These are phyloP conservation scores for Sphyrna mokarran DNA, from an alignment of 2,113 vertebrate genomes.

Conservation along the genomic window DNA sequence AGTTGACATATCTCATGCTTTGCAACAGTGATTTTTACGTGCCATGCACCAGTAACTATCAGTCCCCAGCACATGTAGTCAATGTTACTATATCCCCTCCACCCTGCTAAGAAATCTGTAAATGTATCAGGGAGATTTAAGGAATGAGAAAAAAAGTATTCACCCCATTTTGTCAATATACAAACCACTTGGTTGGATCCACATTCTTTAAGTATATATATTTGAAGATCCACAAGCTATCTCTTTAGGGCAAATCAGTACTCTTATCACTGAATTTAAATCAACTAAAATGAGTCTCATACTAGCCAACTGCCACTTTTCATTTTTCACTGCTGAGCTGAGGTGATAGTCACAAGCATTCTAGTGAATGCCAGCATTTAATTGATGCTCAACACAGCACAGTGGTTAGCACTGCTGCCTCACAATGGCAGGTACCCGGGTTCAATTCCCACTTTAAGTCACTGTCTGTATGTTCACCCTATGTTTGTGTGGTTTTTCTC, in stretches of 20 bases:
- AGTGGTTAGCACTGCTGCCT: no score
- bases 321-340: background rate
- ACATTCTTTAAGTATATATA: background rate
- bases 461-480: no score
- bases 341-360: background rate
- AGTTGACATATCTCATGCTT: background rate
- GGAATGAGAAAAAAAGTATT: background rate
- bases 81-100: background rate
- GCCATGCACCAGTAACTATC: background rate
- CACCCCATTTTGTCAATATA: background rate
- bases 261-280: background rate
- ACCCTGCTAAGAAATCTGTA: background rate
- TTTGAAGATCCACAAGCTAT: background rate
- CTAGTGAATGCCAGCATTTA: background rate
- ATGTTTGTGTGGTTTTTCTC: no score
- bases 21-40: background rate
- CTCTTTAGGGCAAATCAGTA: background rate
- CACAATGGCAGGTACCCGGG: no score
- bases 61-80: background rate
- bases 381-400: background rate
- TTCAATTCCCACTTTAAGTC: no score
- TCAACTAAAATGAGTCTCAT: background rate
- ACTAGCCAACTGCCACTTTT: background rate
- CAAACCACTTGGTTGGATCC: background rate
- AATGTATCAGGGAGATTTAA: background rate